These are phyloP conservation scores for Erythrolamprus reginae DNA, from an alignment of 2,113 vertebrate species.

Conservation along the genomic window DNA sequence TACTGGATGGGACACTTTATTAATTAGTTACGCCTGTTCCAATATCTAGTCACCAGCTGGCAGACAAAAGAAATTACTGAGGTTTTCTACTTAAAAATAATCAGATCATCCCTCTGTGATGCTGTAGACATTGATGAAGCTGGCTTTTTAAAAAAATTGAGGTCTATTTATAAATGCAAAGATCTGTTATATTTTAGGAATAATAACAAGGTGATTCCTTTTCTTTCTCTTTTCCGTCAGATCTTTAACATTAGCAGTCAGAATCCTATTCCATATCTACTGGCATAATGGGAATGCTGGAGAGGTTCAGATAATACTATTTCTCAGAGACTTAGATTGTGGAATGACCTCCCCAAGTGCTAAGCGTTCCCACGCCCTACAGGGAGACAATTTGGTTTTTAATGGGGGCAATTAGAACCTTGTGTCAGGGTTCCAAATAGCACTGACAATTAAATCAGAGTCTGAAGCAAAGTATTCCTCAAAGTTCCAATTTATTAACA, in stretches of 20 bases:
- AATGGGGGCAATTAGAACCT: too few relatives aligned
- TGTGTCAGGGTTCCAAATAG: too few relatives aligned
- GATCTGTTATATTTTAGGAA: slow-evolving; percentile 2
- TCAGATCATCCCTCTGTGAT: slow-evolving; percentile 47
- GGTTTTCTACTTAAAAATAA: slow-evolving; percentile 43
- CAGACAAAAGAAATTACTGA: slow-evolving; percentile 23
- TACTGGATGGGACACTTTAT: slow-evolving; percentile 31
- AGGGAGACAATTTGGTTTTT: too few relatives aligned
- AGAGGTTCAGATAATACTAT: too few relatives aligned
- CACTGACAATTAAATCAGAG: too few relatives aligned
- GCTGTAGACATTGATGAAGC: background rate
- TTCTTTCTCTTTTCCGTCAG: background rate
- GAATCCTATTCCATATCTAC: too few relatives aligned
- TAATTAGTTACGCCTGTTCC: slow-evolving; percentile 45
- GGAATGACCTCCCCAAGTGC: background rate
- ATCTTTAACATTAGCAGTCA: background rate
- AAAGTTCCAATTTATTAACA: too few relatives aligned
- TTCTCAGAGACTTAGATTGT: background rate
- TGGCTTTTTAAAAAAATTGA: slow-evolving; percentile 6
- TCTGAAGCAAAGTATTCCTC: too few relatives aligned
- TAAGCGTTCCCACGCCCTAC: too few relatives aligned
- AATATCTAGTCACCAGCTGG: slow-evolving; percentile 53
- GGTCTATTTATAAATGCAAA: slow-evolving; percentile 36
- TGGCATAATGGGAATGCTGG: too few relatives aligned
- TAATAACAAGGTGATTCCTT: background rate